Evolutionary conservation across 2,888 invertebrate genomes (phyloP).

Genomic region (Melanostoma scalare): DNA sequence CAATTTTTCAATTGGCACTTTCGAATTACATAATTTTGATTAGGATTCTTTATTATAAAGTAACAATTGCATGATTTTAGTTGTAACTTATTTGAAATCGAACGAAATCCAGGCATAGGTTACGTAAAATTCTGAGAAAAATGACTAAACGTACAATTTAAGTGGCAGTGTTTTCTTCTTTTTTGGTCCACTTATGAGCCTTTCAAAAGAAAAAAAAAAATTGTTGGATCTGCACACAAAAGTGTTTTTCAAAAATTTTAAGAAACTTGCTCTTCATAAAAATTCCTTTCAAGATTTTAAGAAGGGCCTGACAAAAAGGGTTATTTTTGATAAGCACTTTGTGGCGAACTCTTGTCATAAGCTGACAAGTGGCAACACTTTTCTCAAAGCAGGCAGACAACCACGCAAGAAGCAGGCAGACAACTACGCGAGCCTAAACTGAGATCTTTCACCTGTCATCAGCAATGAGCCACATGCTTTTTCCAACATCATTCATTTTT

Average conservation of each 20-base stretch:
- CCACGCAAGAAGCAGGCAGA: too few species aligned
- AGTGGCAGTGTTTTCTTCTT: slow-evolving; percentile 65
- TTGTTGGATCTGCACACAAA: neutral
- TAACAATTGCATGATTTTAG: slow-evolving; percentile 70
- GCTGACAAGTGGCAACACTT: too few species aligned
- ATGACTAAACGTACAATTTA: neutral
- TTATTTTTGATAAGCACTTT: too few species aligned
- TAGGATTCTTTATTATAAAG: slow-evolving; percentile 28
- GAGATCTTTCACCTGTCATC: too few species aligned
- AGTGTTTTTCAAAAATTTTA: neutral
- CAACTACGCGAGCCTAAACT: too few species aligned
- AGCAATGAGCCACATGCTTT: too few species aligned
- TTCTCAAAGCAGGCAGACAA: too few species aligned
- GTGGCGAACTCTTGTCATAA: too few species aligned
- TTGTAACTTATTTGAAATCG: neutral
- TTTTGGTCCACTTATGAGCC: slow-evolving; percentile 51
- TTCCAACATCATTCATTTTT: too few species aligned
- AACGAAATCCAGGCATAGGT: neutral
- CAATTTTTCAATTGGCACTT: slow-evolving; percentile 73
- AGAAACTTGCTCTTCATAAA: too few species aligned
- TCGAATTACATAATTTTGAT: slow-evolving; percentile 66
- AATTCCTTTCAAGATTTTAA: too few species aligned
- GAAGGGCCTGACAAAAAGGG: too few species aligned
- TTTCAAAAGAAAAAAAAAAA: neutral
- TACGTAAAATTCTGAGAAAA: neutral